Conservation (phyloP, 53 echinoderm and acorn worm genomes). For the Holothuria leucospilota region DNA sequence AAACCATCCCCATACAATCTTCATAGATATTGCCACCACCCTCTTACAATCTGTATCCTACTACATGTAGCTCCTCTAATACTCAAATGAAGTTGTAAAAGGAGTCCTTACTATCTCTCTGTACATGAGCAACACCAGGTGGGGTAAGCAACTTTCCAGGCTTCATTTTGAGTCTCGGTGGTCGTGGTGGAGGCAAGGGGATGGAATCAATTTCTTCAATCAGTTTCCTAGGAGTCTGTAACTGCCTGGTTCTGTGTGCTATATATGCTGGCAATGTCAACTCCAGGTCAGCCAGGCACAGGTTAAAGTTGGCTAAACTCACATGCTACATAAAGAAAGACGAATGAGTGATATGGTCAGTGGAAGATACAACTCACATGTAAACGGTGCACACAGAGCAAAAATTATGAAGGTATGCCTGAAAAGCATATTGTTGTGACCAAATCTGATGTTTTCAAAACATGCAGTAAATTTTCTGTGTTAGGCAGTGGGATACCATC, state of each 20-base stretch:
- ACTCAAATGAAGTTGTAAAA: neutral
- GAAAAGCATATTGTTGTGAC: too few species aligned
- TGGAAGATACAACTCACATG: too few species aligned
- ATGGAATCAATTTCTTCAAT: constrained; percentile 98
- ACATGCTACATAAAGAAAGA: constrained; percentile 75
- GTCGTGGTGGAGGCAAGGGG: constrained; percentile 81
- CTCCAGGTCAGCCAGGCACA: constrained; percentile 93
- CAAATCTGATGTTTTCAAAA: too few species aligned
- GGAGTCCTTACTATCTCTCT: constrained; percentile 60
- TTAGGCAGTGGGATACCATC: too few species aligned
- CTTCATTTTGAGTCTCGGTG: constrained; percentile 89
- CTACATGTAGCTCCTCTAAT: too few species aligned
- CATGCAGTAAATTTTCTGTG: too few species aligned
- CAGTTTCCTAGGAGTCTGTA: constrained; percentile 91
- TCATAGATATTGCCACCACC: too few species aligned
- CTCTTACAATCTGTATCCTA: too few species aligned
- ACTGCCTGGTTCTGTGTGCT: constrained; percentile 90
- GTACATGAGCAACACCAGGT: constrained; percentile 69
- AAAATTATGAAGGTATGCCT: too few species aligned
- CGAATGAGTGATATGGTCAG: too few species aligned
- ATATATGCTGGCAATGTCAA: constrained; percentile 88
- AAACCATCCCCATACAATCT: too few species aligned
- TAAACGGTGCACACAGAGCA: too few species aligned
- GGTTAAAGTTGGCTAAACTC: constrained; percentile 76
- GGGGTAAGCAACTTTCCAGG: constrained; percentile 92